Conservation (phyloP, 1,140 invertebrate species). For the Cherax quadricarinatus region DNA sequence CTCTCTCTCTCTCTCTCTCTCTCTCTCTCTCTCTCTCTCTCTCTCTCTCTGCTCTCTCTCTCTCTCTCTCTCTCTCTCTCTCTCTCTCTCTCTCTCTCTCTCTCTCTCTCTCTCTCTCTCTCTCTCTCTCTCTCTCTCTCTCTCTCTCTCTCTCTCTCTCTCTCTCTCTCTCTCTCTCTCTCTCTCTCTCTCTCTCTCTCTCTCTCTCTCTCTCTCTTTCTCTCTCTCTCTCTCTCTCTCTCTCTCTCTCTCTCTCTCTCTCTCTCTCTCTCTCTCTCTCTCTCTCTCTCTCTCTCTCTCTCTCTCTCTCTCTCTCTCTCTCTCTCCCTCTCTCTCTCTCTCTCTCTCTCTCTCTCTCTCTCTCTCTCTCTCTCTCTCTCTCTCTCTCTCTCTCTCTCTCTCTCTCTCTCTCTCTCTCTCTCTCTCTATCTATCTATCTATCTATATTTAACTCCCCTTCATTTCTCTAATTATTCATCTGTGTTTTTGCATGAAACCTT, state of each 20-base stretch:
- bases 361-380: too few species aligned
- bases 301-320: too few species aligned
- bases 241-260: constrained; percentile 16
- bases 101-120: background rate
- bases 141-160: too few species aligned
- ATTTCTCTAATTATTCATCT: background rate
- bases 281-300: too few species aligned
- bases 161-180: background rate
- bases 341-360: too few species aligned
- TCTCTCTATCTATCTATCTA: too few species aligned
- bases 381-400: too few species aligned
- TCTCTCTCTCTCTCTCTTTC: background rate
- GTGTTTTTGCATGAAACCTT: background rate
- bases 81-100: background rate
- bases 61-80: background rate
- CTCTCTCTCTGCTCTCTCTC: background rate
- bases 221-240: background rate
- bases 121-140: background rate
- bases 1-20: background rate
- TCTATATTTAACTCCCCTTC: background rate
- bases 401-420: too few species aligned
- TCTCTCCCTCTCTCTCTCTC: too few species aligned
- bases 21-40: too few species aligned
- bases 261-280: too few species aligned
- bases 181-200: background rate